Base-by-base conservation (phyloP, 2,888 invertebrate genomes). In the Pardosa pseudoannulata region DNA sequence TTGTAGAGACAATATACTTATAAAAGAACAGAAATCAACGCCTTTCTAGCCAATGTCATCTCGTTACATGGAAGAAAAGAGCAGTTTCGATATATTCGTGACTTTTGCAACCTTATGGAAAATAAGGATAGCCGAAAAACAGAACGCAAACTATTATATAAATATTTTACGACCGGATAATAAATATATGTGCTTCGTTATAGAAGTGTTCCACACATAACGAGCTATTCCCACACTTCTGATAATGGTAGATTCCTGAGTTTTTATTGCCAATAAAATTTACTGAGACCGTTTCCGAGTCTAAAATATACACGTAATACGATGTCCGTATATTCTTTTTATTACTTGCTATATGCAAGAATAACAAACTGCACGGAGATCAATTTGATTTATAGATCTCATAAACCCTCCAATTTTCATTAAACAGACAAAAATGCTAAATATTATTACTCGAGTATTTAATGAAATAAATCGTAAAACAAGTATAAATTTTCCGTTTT, bases 211-310 rank as follows among this genome's bases (percentile, higher is more conserved):
- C 3, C 9, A 16, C 11, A 23, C 3, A 56, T 23, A 56, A 56
- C 23, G 23, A 56, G 2, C 56, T 23, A 56, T 56, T 56, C 23
- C 23, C 23, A 11, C 41, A 16, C 16, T 46, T 46, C 16, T 11
- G 41, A 46, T 16, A 46, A n/a, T n/a, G n/a, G n/a, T 46, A 46
- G 9, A 13, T 16, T 46, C 41, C 16, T 1, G 1, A 16, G 6
- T 46, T 46, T 46, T 46, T 46, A 46, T 46, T 46, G 41, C 41
- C 41, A 46, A 46, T 46, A 46, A 46, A 46, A 46, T 46, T 46
- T 46, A 2, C 41, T 5, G 16, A 46, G 6, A 46, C 16, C 6
- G 16, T 46, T 46, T n/a, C 41, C 16, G 1, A 46, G 16, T 46
- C 41, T 46, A 46, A 46, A 46, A 46, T 46, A 46, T 46, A 16